phyloP scores from a whole-genome alignment of 2,113 vertebrate species.

The Gorsachius goisagi region DNA sequence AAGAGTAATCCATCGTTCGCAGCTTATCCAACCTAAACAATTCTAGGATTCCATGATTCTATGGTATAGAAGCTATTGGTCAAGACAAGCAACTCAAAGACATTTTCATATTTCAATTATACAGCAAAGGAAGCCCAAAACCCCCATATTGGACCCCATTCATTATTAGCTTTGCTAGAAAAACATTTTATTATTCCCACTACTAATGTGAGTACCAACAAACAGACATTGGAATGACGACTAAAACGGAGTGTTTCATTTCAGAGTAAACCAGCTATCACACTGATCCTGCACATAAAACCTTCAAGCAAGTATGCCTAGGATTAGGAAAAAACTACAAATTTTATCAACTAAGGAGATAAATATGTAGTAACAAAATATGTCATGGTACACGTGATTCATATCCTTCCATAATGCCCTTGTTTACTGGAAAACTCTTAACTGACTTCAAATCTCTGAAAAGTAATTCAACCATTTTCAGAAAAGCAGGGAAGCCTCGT shows the following conservation, averaged over 20 bases:
- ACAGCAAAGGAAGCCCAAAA: background rate
- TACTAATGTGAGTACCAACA: background rate
- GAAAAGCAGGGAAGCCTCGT: background rate
- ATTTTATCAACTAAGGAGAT: background rate
- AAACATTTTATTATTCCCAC: background rate
- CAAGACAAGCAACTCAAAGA: background rate
- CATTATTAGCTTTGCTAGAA: background rate
- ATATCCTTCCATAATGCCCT: background rate
- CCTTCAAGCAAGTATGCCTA: background rate
- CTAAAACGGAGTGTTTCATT: accelerated
- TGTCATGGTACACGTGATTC: background rate
- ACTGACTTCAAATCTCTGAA: background rate
- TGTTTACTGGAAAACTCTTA: background rate
- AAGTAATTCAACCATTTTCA: background rate
- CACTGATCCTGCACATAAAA: background rate
- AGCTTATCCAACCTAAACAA: background rate
- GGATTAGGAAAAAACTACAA: background rate
- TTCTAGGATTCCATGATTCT: too few relatives aligned
- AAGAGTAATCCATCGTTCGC: background rate
- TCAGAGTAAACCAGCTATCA: background rate
- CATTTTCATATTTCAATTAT: background rate
- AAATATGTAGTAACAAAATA: background rate
- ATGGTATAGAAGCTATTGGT: background rate
- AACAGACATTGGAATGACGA: accelerated
- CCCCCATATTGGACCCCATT: accelerated